A percentile compares a stretch with the other conserved stretches of the same genome.
phyloP scores from a whole-genome alignment of 1,140 invertebrate species.

The Sitobion miscanthi region DNA sequence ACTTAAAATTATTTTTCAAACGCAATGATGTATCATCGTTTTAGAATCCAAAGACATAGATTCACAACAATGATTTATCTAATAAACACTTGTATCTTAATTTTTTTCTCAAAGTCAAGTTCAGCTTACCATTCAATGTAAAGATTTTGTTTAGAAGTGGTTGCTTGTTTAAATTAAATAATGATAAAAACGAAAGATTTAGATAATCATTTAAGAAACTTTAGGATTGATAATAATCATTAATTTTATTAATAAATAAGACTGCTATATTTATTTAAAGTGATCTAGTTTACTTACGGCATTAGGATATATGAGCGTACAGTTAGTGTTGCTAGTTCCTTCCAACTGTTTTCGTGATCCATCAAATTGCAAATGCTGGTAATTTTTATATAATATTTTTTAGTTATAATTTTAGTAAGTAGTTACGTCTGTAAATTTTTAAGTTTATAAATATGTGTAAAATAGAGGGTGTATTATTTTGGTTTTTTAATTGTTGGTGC shows the following conservation, averaged over 20 bases:
- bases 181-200: background rate
- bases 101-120: background rate
- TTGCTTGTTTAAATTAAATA: background rate
- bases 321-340: background rate
- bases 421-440: too few relatives aligned
- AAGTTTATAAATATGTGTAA: too few relatives aligned
- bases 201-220: background rate
- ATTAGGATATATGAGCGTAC: background rate
- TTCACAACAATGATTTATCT: background rate
- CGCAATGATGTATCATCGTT: background rate
- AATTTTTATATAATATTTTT: background rate
- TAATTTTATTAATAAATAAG: background rate
- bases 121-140: background rate
- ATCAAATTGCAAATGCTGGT: constrained; percentile 9
- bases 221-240: background rate
- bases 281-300: background rate
- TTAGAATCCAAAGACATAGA: background rate
- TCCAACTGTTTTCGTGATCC: background rate
- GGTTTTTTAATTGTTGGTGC: too few relatives aligned
- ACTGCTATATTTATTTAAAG: background rate
- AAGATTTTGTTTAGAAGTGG: background rate
- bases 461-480: too few relatives aligned
- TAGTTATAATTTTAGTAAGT: background rate
- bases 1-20: background rate
- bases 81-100: background rate